These are phyloP conservation scores for Pocillopora verrucosa DNA, from an alignment of 64 coral and sea anemone species.

Conservation along the genomic window DNA sequence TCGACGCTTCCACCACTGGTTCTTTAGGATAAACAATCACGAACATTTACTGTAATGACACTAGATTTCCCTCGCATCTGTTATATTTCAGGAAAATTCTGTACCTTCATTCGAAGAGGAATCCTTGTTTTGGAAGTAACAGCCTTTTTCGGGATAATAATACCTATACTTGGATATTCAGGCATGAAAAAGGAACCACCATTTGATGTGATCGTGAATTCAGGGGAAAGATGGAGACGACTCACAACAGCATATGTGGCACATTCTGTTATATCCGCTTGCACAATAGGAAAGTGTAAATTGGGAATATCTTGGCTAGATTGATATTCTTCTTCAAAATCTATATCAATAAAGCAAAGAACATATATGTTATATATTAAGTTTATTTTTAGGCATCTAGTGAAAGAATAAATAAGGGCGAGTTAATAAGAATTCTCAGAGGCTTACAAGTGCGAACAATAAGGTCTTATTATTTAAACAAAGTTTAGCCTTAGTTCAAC, in stretches of 20 bases:
- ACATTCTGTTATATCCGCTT: constrained; percentile 41
- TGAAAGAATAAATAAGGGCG: no score
- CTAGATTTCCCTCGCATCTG: no score
- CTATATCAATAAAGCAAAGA: neutral
- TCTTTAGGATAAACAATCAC: no score
- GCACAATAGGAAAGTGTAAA: constrained; percentile 37
- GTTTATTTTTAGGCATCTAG: no score
- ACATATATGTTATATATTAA: no score
- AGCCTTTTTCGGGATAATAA: constrained; percentile 15
- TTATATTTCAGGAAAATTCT: no score
- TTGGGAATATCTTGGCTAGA: constrained; percentile 1
- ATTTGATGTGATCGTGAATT: neutral
- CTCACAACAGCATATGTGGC: constrained; percentile 47
- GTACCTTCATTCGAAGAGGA: constrained; percentile 18
- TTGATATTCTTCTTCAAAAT: constrained; percentile 39
- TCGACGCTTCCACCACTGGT: no score
- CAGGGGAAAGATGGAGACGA: constrained; percentile 23
- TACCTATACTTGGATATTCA: constrained; percentile 18
- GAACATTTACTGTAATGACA: no score
- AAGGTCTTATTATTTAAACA: no score
- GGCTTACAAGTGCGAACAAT: no score
- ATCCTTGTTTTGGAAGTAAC: constrained; percentile 26
- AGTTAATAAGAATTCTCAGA: no score
- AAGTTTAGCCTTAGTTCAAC: no score
- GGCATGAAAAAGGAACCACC: neutral